phyloP scores from a whole-genome alignment of 1,140 invertebrate genomes.

The Hylaeus anthracinus region DNA sequence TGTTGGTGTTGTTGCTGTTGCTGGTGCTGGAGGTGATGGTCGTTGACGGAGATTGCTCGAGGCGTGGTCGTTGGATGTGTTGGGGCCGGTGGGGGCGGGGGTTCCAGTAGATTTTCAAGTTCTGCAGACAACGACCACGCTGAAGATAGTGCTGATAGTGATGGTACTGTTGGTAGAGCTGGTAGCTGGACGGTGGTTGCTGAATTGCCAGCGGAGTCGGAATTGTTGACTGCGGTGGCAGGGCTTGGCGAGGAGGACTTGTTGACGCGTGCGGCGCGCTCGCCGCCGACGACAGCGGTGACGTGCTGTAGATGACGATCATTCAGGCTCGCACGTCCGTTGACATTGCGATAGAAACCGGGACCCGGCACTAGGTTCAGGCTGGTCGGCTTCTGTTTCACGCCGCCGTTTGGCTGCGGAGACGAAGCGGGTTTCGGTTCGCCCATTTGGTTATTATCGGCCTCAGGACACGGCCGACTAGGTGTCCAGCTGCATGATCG shows the following conservation, averaged over 20 bases:
- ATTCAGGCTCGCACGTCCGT: slow-evolving; percentile 76
- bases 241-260: slow-evolving; percentile 65
- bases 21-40: slow-evolving; percentile 53
- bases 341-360: slow-evolving; percentile 77
- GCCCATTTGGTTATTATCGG: slow-evolving; percentile 74
- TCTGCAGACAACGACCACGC: slow-evolving; percentile 72
- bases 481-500: slow-evolving; percentile 46
- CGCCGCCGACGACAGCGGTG: slow-evolving; percentile 67
- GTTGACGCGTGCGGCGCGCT: slow-evolving; percentile 67
- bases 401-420: slow-evolving; percentile 78
- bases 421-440: slow-evolving; percentile 75
- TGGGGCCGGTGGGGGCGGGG: slow-evolving; percentile 76
- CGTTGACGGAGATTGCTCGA: slow-evolving; percentile 51
- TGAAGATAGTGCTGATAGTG: slow-evolving; percentile 70
- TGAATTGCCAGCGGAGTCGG: slow-evolving; percentile 53
- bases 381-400: slow-evolving; percentile 79
- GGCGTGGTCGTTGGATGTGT: slow-evolving; percentile 60
- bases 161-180: slow-evolving; percentile 70
- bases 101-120: slow-evolving; percentile 74
- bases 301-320: slow-evolving; percentile 78
- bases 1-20: slow-evolving; percentile 53
- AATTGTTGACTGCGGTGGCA: slow-evolving; percentile 59
- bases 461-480: slow-evolving; percentile 58
- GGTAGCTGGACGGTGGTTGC: slow-evolving; percentile 68
- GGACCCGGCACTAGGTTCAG: slow-evolving; percentile 75